Conservation (phyloP, 2,888 invertebrate species). For the Agriotes lineatus region DNA sequence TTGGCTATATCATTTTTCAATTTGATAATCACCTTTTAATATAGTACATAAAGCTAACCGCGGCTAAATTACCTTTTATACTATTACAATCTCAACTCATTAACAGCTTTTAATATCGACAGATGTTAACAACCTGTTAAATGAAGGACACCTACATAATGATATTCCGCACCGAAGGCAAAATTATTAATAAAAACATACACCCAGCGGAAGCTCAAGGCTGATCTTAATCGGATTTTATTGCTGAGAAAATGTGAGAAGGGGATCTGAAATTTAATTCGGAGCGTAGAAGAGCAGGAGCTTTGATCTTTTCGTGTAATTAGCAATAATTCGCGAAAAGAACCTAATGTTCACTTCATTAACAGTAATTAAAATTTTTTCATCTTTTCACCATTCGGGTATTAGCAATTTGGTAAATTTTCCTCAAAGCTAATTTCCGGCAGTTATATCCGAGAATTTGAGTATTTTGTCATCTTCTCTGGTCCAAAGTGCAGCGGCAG, state of each 20-base stretch:
- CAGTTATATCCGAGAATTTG: neutral
- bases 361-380: constrained; percentile 32
- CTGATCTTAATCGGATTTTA: constrained; percentile 24
- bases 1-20: no score
- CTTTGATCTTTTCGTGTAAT: constrained; percentile 38
- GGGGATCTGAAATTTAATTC: constrained; percentile 30
- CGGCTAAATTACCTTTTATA: no score
- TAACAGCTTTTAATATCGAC: no score
- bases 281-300: neutral
- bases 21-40: no score
- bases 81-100: no score
- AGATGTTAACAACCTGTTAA: no score
- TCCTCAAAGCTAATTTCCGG: neutral
- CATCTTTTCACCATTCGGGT: neutral
- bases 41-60: no score
- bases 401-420: constrained; percentile 4
- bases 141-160: no score
- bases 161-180: no score
- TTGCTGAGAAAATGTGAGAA: constrained; percentile 23
- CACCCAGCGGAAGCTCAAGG: constrained; percentile 1
- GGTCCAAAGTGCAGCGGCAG: neutral
- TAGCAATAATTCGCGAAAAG: constrained; percentile 35
- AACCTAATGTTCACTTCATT: constrained; percentile 37
- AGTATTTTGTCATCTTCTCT: neutral
- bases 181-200: no score